These are phyloP conservation scores for Hanleya hanleyi DNA, from an alignment of 2,888 invertebrate genomes.

Conservation along the genomic window DNA sequence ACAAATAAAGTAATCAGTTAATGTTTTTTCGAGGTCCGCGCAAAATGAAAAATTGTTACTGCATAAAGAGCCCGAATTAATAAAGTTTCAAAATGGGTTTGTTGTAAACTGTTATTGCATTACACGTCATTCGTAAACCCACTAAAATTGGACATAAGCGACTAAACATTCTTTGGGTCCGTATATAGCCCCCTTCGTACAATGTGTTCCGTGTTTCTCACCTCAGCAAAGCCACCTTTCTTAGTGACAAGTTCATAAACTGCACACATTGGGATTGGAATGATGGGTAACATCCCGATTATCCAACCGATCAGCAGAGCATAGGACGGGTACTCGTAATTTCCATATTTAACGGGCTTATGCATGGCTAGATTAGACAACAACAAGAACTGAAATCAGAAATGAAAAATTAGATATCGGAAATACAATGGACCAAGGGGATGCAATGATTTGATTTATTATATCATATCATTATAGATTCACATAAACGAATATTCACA, in stretches of 20 bases:
- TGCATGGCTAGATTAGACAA: conserved; percentile 66
- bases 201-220: conserved; percentile 24
- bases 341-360: conserved; percentile 71
- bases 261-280: conserved; percentile 64
- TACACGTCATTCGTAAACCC: too few species aligned
- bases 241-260: conserved; percentile 44
- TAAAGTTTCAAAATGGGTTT: too few species aligned
- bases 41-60: too few species aligned
- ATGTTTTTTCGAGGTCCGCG: too few species aligned
- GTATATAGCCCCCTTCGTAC: neutral
- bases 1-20: too few species aligned
- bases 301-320: conserved; percentile 69
- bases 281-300: conserved; percentile 63
- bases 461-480: too few species aligned
- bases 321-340: conserved; percentile 67
- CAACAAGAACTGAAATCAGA: conserved; percentile 69
- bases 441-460: too few species aligned
- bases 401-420: conserved; percentile 4
- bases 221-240: conserved; percentile 52
- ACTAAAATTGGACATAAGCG: too few species aligned
- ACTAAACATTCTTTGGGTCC: neutral
- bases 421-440: neutral
- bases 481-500: neutral
- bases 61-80: too few species aligned
- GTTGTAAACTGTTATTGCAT: too few species aligned